These are phyloP conservation scores for Globia sparganii DNA, from an alignment of 2,888 invertebrate species.

Conservation along the genomic window DNA sequence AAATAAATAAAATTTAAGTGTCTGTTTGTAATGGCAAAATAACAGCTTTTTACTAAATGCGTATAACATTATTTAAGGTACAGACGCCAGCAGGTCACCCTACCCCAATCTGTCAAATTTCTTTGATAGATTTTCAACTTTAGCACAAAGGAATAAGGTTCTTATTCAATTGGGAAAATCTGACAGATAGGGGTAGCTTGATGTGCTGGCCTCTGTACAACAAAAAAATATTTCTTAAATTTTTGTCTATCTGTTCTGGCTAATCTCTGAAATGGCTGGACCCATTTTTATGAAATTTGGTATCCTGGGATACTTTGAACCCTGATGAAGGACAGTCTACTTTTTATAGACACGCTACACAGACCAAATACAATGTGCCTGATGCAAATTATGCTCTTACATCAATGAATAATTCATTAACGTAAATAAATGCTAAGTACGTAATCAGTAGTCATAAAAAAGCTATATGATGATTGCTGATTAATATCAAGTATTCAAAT, in stretches of 20 bases:
- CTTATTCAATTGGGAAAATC: too few relatives aligned
- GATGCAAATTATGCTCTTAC: not conserved
- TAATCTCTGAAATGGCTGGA: not conserved
- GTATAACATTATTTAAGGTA: not conserved
- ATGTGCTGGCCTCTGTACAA: too few relatives aligned
- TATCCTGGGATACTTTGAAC: too few relatives aligned
- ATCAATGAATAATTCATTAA: not conserved
- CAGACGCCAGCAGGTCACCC: too few relatives aligned
- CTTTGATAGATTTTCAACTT: too few relatives aligned
- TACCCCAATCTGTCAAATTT: too few relatives aligned
- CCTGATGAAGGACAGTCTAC: too few relatives aligned
- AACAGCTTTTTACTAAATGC: not conserved
- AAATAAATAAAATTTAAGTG: too few relatives aligned
- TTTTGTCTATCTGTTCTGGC: not conserved
- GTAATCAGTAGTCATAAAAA: slow-evolving; percentile 9
- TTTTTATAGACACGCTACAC: too few relatives aligned
- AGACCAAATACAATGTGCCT: not conserved
- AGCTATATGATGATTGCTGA: not conserved
- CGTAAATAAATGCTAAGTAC: not conserved
- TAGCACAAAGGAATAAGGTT: too few relatives aligned
- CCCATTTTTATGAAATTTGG: not conserved
- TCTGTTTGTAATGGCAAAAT: too few relatives aligned
- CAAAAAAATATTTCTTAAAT: not conserved
- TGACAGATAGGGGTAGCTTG: too few relatives aligned
- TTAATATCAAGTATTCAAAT: not conserved